These are phyloP conservation scores for Parascotia fuliginaria DNA, from an alignment of 2,888 invertebrate species.

Conservation along the genomic window DNA sequence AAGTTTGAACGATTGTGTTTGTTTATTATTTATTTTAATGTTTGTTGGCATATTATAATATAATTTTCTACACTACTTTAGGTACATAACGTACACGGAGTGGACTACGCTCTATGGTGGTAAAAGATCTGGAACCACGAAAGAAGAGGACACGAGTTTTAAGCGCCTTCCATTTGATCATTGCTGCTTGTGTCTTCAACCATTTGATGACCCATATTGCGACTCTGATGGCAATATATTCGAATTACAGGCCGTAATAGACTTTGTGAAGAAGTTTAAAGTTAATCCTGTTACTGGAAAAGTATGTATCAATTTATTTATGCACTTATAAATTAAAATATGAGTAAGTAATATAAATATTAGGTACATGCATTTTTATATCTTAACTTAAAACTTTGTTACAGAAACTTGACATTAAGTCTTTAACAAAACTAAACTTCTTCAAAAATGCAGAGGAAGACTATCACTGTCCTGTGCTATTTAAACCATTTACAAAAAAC, in stretches of 20 bases:
- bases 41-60: neutral
- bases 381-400: conserved; percentile 28
- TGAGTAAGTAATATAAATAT: no score
- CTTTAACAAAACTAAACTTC: conserved; percentile 94
- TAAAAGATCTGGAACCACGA: conserved; percentile 89
- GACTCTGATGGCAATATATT: conserved; percentile 96
- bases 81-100: conserved; percentile 95
- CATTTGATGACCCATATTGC: conserved; percentile 96
- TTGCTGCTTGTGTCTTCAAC: conserved; percentile 96
- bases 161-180: conserved; percentile 96
- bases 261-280: conserved; percentile 96
- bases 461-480: conserved; percentile 97
- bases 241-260: conserved; percentile 94
- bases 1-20: no score
- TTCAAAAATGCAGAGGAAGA: conserved; percentile 93
- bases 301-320: conserved; percentile 59
- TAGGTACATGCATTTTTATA: neutral
- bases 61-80: conserved; percentile 51
- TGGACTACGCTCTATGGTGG: conserved; percentile 97
- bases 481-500: conserved; percentile 96
- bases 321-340: no score
- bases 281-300: conserved; percentile 97
- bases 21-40: neutral
- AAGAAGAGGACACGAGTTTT: conserved; percentile 92
- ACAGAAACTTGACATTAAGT: conserved; percentile 92